A percentile compares a stretch with the other conserved stretches of the same genome.
These are phyloP conservation scores for Dryoscopus gambensis DNA, from an alignment of 2,113 vertebrate genomes.

Conservation along the genomic window DNA sequence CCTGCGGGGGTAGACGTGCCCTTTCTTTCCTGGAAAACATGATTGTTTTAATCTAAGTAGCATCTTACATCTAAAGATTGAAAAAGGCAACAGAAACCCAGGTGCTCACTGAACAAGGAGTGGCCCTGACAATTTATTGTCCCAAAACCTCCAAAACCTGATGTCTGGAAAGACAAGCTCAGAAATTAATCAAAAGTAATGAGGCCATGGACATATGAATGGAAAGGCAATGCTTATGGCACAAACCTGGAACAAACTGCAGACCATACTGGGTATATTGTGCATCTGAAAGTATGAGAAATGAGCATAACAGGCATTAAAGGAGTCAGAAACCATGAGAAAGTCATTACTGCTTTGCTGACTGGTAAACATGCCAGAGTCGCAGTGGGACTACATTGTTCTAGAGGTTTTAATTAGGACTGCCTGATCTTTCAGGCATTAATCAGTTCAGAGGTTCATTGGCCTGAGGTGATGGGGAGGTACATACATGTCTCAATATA, in stretches of 20 bases:
- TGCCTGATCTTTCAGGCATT: background rate
- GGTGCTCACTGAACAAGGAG: background rate
- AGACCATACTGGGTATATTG: background rate
- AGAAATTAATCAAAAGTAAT: constrained; percentile 25
- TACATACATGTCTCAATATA: background rate
- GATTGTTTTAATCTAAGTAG: background rate
- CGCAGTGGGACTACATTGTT: background rate
- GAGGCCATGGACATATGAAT: background rate
- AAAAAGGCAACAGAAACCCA: background rate
- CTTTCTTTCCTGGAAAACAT: background rate
- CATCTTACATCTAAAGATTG: background rate
- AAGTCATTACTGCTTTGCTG: background rate
- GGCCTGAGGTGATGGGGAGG: background rate
- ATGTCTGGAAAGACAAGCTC: background rate
- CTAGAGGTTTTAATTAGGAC: background rate
- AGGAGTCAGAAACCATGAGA: background rate
- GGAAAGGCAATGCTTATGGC: background rate
- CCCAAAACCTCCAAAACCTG: background rate
- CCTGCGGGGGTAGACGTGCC: background rate
- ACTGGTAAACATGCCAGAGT: background rate
- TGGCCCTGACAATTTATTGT: background rate
- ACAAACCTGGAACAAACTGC: background rate
- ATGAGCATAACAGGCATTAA: background rate
- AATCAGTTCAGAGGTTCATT: background rate
- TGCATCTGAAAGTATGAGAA: background rate